phyloP scores from a whole-genome alignment of 2,888 invertebrate species.

The Thysanoteuthis rhombus region DNA sequence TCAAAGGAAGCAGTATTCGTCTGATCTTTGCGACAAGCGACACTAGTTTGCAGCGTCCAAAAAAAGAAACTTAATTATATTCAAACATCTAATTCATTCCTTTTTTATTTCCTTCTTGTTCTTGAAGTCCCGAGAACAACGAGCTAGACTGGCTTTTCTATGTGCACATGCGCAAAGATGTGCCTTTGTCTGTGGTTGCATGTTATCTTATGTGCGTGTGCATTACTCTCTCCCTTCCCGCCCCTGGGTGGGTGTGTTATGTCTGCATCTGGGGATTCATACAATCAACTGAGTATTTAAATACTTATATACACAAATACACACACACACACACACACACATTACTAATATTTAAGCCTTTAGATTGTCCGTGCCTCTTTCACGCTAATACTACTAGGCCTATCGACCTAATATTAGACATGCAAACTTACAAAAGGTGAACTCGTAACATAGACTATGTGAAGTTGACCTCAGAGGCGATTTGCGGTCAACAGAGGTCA shows the following conservation, averaged over 20 bases:
- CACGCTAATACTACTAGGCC: too few species aligned
- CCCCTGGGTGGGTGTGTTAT: too few species aligned
- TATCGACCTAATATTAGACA: too few species aligned
- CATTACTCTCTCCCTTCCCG: neutral
- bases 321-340: neutral
- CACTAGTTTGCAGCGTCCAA: neutral
- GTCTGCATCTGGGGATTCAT: neutral
- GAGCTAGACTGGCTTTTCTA: neutral
- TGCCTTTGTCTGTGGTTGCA: neutral
- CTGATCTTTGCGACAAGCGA: neutral
- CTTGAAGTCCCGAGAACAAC: neutral
- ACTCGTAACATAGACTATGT: too few species aligned
- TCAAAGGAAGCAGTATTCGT: neutral
- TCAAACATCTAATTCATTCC: neutral
- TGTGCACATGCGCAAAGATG: neutral
- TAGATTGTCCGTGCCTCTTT: too few species aligned
- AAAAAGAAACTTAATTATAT: neutral
- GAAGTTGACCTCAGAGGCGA: too few species aligned
- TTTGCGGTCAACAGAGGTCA: too few species aligned
- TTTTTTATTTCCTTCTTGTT: neutral
- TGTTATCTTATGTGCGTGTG: neutral
- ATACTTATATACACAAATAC: neutral
- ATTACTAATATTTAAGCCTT: too few species aligned
- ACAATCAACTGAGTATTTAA: neutral
- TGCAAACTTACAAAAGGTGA: too few species aligned